phyloP scores from a whole-genome alignment of 2,888 invertebrate genomes.

The Eupithecia tripunctaria region DNA sequence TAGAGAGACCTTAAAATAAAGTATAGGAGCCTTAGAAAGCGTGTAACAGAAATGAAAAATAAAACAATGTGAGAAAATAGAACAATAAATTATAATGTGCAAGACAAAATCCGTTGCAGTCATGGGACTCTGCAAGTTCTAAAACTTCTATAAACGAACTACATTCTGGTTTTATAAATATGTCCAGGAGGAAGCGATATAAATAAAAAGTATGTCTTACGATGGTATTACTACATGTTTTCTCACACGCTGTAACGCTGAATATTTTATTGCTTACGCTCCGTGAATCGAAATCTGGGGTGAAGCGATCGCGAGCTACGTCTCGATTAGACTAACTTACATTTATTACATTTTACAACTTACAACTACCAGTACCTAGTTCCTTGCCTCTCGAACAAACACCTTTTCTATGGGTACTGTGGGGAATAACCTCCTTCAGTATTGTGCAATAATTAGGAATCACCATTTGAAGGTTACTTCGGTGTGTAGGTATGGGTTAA shows the following conservation, averaged over 20 bases:
- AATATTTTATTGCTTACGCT: slow-evolving; percentile 33
- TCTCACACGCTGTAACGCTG: slow-evolving; percentile 5
- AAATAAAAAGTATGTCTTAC: background rate
- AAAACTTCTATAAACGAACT: no score
- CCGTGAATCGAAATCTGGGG: slow-evolving; percentile 23
- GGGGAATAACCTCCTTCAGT: no score
- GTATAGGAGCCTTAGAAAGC: no score
- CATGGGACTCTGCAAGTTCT: background rate
- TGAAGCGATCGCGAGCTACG: background rate
- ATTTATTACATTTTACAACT: background rate
- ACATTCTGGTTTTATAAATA: background rate
- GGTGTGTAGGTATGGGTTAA: no score
- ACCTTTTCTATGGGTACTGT: background rate
- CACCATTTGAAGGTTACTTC: no score
- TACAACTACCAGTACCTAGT: background rate
- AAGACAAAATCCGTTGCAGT: background rate
- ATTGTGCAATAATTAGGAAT: no score
- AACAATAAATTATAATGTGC: background rate
- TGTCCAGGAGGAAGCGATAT: background rate
- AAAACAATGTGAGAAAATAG: no score
- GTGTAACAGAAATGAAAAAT: no score
- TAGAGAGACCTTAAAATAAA: no score
- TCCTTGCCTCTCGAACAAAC: background rate
- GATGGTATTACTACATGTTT: slow-evolving; percentile 21
- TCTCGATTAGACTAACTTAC: background rate